Conservation (phyloP, 1,140 invertebrate genomes). For the Brachystomella parvula region DNA sequence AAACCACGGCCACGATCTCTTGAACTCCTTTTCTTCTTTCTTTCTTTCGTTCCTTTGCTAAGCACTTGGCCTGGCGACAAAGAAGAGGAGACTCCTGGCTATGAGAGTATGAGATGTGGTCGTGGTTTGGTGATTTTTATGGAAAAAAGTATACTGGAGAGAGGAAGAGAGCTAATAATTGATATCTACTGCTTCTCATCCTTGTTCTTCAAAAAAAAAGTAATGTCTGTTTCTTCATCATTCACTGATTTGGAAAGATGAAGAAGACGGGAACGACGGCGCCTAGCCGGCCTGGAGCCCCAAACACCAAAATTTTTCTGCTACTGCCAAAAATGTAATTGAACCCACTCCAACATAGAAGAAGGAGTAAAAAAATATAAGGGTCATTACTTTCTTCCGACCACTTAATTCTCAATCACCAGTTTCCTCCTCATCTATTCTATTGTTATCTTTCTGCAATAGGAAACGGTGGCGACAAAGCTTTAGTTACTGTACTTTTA, state of each 20-base stretch:
- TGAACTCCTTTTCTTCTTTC: too few relatives aligned
- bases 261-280: conserved; percentile 1
- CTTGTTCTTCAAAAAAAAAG: background rate
- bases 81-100: background rate
- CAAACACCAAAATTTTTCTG: background rate
- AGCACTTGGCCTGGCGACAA: background rate
- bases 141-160: background rate
- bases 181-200: background rate
- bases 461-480: too few relatives aligned
- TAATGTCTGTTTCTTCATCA: background rate
- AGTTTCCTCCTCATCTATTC: background rate
- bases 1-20: too few relatives aligned
- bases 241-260: background rate
- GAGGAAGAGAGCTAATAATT: background rate
- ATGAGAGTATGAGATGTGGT: background rate
- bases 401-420: conserved; percentile 11
- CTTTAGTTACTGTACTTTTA: too few relatives aligned
- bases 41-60: background rate
- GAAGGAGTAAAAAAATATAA: background rate
- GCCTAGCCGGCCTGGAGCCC: conserved; percentile 10
- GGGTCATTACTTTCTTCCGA: conserved; percentile 7
- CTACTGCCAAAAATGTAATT: conserved; percentile 10
- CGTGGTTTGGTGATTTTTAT: conserved; percentile 8
- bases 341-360: background rate
- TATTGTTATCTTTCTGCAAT: too few relatives aligned